phyloP scores from a whole-genome alignment of 1,140 invertebrate species.

The Antheraea pernyi region DNA sequence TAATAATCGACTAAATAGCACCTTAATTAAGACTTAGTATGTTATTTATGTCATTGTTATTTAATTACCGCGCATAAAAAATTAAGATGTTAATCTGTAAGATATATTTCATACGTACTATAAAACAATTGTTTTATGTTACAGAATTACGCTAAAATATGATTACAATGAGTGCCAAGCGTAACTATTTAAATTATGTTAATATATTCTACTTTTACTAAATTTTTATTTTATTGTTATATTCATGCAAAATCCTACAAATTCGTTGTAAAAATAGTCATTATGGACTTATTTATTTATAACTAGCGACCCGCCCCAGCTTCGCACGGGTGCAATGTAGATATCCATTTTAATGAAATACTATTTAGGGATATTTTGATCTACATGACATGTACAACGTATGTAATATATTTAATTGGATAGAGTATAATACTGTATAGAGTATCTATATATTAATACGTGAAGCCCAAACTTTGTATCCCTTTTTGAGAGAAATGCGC shows the following conservation, averaged over 20 bases:
- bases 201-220: conserved; percentile 8
- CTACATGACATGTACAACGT: too few species aligned
- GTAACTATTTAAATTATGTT: not conserved
- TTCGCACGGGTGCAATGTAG: too few species aligned
- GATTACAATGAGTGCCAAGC: not conserved
- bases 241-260: not conserved
- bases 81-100: conserved; percentile 42
- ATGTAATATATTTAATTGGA: too few species aligned
- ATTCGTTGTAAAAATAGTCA: not conserved
- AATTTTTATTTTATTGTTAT: not conserved
- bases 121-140: conserved; percentile 11
- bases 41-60: conserved; percentile 35
- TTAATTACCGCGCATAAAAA: conserved; percentile 35
- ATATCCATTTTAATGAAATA: too few species aligned
- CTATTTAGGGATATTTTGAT: too few species aligned
- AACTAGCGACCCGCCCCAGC: too few species aligned
- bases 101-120: conserved; percentile 20
- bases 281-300: not conserved
- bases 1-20: conserved; percentile 6
- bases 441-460: too few species aligned
- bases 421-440: too few species aligned
- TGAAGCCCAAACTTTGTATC: too few species aligned
- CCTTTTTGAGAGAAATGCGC: too few species aligned
- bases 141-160: not conserved
- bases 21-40: conserved; percentile 1